Evolutionary conservation across 2,888 invertebrate genomes (phyloP).

Genomic region (Limnephilus lunatus): DNA sequence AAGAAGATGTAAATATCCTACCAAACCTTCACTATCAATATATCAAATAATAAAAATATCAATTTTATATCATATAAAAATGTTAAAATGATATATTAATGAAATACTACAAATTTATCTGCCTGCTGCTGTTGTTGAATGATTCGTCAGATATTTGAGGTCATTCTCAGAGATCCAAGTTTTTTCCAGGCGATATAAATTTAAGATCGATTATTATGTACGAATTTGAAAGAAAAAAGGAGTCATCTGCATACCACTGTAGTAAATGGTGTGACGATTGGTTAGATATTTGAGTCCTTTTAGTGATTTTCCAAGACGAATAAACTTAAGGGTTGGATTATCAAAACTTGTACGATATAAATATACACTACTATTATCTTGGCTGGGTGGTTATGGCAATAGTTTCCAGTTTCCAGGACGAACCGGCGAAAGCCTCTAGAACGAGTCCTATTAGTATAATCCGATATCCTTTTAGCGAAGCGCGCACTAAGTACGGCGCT

Average conservation of each 20-base stretch:
- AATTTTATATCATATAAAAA: too few relatives aligned
- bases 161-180: too few relatives aligned
- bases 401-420: constrained; percentile 28
- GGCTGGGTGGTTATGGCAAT: background rate
- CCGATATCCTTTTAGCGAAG: constrained; percentile 66
- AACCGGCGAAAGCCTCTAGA: constrained; percentile 53
- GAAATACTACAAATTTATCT: too few relatives aligned
- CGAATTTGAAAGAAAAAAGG: too few relatives aligned
- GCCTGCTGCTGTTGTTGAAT: too few relatives aligned
- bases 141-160: too few relatives aligned
- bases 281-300: background rate
- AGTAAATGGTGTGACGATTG: background rate
- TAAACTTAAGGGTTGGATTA: background rate
- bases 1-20: too few relatives aligned
- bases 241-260: background rate
- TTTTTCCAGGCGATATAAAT: too few relatives aligned
- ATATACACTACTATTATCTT: constrained; percentile 16
- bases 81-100: too few relatives aligned
- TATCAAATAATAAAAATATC: too few relatives aligned
- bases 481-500: constrained; percentile 56
- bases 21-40: too few relatives aligned
- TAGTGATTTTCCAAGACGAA: background rate
- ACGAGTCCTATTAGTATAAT: constrained; percentile 64
- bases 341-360: background rate
- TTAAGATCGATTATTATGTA: too few relatives aligned